Evolutionary conservation across 2,888 invertebrate genomes (phyloP).

Genomic region (Drosophila anomelani): DNA sequence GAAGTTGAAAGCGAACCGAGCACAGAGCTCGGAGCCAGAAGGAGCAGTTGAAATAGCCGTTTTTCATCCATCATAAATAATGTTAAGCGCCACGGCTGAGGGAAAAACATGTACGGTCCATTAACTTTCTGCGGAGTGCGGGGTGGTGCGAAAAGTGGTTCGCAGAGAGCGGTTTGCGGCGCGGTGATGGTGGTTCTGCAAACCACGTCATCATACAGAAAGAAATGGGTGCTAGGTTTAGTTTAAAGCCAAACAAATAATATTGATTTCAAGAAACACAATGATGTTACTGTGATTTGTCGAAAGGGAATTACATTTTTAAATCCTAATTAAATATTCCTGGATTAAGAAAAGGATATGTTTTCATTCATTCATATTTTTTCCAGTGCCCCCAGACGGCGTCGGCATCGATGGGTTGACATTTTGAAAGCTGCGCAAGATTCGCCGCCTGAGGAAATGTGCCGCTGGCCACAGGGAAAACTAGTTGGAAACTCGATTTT

Average conservation of each 20-base stretch:
- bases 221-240: neutral
- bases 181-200: conserved; percentile 11
- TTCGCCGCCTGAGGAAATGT: conserved; percentile 37
- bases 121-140: conserved; percentile 80
- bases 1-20: conserved; percentile 52
- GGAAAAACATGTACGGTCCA: conserved; percentile 84
- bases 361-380: neutral
- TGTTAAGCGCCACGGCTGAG: conserved; percentile 85
- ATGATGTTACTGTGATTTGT: too few relatives aligned
- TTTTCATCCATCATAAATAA: conserved; percentile 83
- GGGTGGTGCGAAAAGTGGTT: conserved; percentile 22
- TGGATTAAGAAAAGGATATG: neutral
- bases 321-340: too few relatives aligned
- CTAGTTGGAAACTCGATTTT: conserved; percentile 41
- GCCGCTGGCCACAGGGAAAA: conserved; percentile 20
- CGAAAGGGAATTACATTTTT: neutral
- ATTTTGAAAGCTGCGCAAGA: conserved; percentile 58
- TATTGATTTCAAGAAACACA: too few relatives aligned
- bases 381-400: neutral
- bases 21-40: neutral
- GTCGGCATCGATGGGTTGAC: conserved; percentile 40
- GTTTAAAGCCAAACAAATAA: neutral
- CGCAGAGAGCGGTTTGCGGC: conserved; percentile 5
- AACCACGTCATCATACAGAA: conserved; percentile 51
- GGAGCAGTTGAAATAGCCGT: conserved; percentile 62